phyloP scores from a whole-genome alignment of 2,113 vertebrate genomes.

The Macroglossus sobrinus region DNA sequence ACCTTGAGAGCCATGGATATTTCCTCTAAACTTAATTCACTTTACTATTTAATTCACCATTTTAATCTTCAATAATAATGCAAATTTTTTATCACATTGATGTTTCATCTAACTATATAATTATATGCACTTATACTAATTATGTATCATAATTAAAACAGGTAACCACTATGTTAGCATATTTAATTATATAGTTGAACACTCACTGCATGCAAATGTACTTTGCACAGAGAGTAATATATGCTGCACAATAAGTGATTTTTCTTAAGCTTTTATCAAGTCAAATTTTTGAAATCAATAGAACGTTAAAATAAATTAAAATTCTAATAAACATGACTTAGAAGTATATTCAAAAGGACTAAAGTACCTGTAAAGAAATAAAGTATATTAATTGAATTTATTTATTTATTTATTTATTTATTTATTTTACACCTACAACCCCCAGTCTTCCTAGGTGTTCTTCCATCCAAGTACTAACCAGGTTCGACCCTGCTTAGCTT shows the following conservation, averaged over 20 bases:
- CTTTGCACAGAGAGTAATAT: background rate
- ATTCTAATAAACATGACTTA: background rate
- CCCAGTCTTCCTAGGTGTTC: too few relatives aligned
- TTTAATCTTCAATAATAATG: slow-evolving; percentile 5
- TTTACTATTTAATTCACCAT: background rate
- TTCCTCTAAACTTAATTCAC: background rate
- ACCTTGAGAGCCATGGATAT: background rate
- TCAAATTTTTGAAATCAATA: background rate
- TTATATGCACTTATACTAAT: slow-evolving; percentile 60
- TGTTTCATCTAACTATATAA: slow-evolving; percentile 60
- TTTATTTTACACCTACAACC: too few relatives aligned
- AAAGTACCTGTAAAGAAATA: background rate
- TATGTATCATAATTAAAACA: slow-evolving; percentile 57
- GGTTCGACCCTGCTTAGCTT: too few relatives aligned
- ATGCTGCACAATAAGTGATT: background rate
- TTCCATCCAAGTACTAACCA: too few relatives aligned
- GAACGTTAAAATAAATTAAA: background rate
- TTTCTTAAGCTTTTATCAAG: background rate
- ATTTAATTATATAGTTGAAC: slow-evolving; percentile 52
- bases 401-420: too few relatives aligned
- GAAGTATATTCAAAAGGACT: background rate
- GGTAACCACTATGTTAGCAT: slow-evolving; percentile 48
- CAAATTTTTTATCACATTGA: slow-evolving; percentile 37
- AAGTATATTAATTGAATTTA: background rate
- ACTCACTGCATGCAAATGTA: slow-evolving; percentile 27